These are phyloP conservation scores for Dasysyrphus tricinctus DNA, from an alignment of 2,888 invertebrate genomes.

Conservation along the genomic window DNA sequence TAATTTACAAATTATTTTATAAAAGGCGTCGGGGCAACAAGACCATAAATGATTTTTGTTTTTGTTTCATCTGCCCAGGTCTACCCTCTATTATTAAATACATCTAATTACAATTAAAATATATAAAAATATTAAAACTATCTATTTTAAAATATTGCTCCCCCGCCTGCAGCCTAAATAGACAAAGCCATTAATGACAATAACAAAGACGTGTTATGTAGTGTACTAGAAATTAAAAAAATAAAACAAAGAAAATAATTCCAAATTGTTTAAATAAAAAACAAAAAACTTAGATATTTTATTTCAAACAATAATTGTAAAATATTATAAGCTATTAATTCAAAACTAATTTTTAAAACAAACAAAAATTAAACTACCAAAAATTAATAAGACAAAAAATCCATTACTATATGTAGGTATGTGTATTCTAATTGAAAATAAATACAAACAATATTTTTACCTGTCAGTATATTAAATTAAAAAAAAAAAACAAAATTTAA, in stretches of 20 bases:
- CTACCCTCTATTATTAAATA: background rate
- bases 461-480: slow-evolving; percentile 54
- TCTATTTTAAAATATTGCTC: slow-evolving; percentile 35
- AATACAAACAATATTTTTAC: slow-evolving; percentile 60
- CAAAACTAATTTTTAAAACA: slow-evolving; percentile 37
- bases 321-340: slow-evolving; percentile 72
- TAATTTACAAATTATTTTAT: too few species aligned
- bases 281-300: slow-evolving; percentile 20
- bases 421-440: slow-evolving; percentile 60
- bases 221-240: slow-evolving; percentile 49
- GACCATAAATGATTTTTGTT: too few species aligned
- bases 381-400: slow-evolving; percentile 65
- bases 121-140: background rate
- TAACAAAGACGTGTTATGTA: slow-evolving; percentile 67
- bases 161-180: slow-evolving; percentile 55
- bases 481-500: slow-evolving; percentile 28
- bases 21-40: too few species aligned
- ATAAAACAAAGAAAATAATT: slow-evolving; percentile 45
- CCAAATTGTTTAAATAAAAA: slow-evolving; percentile 35
- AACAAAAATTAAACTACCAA: slow-evolving; percentile 46
- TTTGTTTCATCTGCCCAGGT: background rate
- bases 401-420: slow-evolving; percentile 68
- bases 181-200: slow-evolving; percentile 71
- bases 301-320: slow-evolving; percentile 70
- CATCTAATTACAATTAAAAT: slow-evolving; percentile 1